Evolutionary conservation across 2,888 invertebrate genomes (phyloP), one percentile per base, ranked within the genome.

Genomic region (Drosophila nigricruria): DNA sequence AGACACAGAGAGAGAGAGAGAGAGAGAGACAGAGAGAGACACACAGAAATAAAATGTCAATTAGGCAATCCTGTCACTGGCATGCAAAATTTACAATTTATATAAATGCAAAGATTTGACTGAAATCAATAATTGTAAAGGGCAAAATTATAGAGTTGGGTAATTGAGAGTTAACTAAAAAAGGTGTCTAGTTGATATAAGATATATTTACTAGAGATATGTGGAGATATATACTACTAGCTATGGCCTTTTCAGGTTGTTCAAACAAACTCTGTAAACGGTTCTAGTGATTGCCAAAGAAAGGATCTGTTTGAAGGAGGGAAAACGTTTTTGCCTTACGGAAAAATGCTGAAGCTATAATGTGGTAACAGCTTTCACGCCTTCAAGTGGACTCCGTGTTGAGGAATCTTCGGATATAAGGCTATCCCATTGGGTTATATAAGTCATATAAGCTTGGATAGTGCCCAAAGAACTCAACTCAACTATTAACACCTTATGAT

Each of bases 11-110:
- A 5, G 27, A 27, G 27, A 27, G 30, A 30, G 30, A 5, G 30
- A 10, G 30, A 30, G 30, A 30, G 30, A 27, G 27, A 27, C 5
- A 27, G 27, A 5, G 27, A 27, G 27, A 27, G 27, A 27, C 5
- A 30, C 45, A 42, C 30, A 61, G 38, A 42, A 9, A 18, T 27
- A 58, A 60, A 38, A 60, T 73, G 63, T 68, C 74, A 73, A 73
- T 68, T 73, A 68, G 60, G 30, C 25, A 36, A 16, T 20, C 27
- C 58, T 61, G 60, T 61, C 40, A 76, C n/a, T 47, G 43, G 16
- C 61, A 70, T n/a, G 16, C n/a, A 14, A 38, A 50, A 45, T 69
- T 76, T 23, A 27, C 47, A 42, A 23, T 58, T 53, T 32, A 18
- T 45, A n/a, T 40, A 18, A 16, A 34, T 34, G 40, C 38, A 30